Evolutionary conservation across 2,113 vertebrate genomes (phyloP).

Genomic region (Misgurnus mizolepis): DNA sequence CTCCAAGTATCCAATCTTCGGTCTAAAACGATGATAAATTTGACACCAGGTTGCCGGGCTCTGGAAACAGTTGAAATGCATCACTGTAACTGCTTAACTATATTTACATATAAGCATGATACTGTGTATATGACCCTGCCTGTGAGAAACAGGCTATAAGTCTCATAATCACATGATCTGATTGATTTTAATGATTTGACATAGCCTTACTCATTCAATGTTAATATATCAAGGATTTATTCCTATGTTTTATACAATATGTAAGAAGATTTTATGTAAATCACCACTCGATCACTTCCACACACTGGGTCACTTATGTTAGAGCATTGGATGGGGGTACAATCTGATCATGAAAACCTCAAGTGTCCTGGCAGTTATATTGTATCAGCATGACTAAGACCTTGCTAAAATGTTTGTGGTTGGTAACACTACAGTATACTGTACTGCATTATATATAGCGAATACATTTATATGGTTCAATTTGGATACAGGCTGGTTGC

Average conservation of each 20-base stretch:
- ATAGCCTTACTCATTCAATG: no score
- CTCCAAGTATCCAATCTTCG: slow-evolving; percentile 93
- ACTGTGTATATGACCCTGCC: no score
- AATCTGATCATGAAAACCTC: not conserved
- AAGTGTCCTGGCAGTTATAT: not conserved
- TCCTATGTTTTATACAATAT: no score
- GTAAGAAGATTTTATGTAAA: no score
- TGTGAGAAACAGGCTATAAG: no score
- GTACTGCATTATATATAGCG: slow-evolving; percentile 25
- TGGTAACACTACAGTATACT: not conserved
- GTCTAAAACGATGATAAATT: slow-evolving; percentile 94
- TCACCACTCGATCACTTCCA: no score
- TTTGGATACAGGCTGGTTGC: slow-evolving; percentile 9
- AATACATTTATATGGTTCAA: slow-evolving; percentile 42
- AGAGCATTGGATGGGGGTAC: not conserved
- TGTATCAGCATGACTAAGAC: not conserved
- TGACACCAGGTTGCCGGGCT: slow-evolving; percentile 82
- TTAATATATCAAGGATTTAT: no score
- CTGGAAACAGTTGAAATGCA: slow-evolving; percentile 65
- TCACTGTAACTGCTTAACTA: not conserved
- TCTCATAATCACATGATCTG: no score
- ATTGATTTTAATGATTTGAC: no score
- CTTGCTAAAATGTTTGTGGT: not conserved
- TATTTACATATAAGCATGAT: no score
- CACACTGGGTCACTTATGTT: no score